phyloP scores from a whole-genome alignment of 2,113 vertebrate species.

The Sarotherodon lohbergeri region DNA sequence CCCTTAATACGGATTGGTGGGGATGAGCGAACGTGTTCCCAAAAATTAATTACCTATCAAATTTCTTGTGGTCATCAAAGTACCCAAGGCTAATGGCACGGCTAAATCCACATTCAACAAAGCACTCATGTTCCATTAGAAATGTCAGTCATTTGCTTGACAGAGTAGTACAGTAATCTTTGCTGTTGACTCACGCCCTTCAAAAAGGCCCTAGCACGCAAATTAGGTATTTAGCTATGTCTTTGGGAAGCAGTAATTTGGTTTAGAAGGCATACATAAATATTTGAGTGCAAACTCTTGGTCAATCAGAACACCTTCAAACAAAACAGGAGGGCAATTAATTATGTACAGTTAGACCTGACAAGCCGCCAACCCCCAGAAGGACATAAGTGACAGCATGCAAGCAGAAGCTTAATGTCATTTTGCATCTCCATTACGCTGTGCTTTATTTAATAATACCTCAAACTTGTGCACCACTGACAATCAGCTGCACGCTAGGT shows the following conservation, averaged over 20 bases:
- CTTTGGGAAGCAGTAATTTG: slow-evolving; percentile 57
- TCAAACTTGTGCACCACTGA: slow-evolving; percentile 19
- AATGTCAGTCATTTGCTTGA: slow-evolving; percentile 57
- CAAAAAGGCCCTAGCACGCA: slow-evolving; percentile 51
- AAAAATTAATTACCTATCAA: slow-evolving; percentile 69
- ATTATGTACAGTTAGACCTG: slow-evolving; percentile 62
- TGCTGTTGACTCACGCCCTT: slow-evolving; percentile 50
- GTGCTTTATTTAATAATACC: slow-evolving; percentile 52
- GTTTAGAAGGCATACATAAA: slow-evolving; percentile 73
- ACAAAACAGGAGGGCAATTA: slow-evolving; percentile 63
- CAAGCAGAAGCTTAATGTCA: slow-evolving; percentile 40
- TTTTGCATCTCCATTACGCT: slow-evolving; percentile 58
- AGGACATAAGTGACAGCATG: slow-evolving; percentile 59
- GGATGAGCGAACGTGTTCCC: slow-evolving; percentile 65
- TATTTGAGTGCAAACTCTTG: slow-evolving; percentile 55
- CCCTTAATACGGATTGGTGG: slow-evolving; percentile 65
- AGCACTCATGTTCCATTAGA: slow-evolving; percentile 53
- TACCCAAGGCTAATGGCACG: slow-evolving; percentile 1
- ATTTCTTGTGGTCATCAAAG: slow-evolving; percentile 64
- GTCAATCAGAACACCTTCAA: slow-evolving; percentile 51
- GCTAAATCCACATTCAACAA: slow-evolving; percentile 49
- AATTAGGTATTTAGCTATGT: slow-evolving; percentile 73
- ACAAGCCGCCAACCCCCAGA: slow-evolving; percentile 43
- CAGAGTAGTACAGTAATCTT: slow-evolving; percentile 44
- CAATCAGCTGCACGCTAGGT: neutral